Conservation (phyloP, 2,113 vertebrate genomes). For the Morone saxatilis region DNA sequence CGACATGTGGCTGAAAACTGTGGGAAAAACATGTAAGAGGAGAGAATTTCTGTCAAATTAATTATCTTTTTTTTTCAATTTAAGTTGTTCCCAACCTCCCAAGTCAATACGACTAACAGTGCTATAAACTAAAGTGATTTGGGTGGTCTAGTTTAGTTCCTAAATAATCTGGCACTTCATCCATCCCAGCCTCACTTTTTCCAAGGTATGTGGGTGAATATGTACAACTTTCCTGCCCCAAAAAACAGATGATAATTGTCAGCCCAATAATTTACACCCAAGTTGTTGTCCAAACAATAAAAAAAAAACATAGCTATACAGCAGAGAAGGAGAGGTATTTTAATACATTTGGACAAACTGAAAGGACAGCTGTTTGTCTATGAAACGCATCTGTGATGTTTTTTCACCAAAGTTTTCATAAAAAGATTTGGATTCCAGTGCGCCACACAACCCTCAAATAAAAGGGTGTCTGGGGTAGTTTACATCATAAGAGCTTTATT, state of each 20-base stretch:
- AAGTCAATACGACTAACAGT: background rate
- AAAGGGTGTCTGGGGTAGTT: slow-evolving; percentile 11
- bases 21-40: background rate
- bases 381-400: background rate
- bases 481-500: slow-evolving; percentile 20
- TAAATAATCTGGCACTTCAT: slow-evolving; percentile 36
- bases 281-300: slow-evolving; percentile 3
- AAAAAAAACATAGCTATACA: slow-evolving; percentile 1
- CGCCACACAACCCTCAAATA: background rate
- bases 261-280: slow-evolving; percentile 13
- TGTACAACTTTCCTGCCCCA: background rate
- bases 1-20: background rate
- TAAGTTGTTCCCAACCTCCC: background rate
- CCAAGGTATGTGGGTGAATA: slow-evolving; percentile 9
- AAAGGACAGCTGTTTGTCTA: background rate
- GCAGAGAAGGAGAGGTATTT: background rate
- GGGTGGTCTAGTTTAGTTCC: slow-evolving; percentile 32
- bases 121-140: slow-evolving; percentile 24
- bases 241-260: slow-evolving; percentile 29
- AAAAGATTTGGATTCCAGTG: background rate
- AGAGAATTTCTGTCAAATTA: background rate
- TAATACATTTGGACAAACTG: slow-evolving; percentile 8
- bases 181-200: slow-evolving; percentile 37
- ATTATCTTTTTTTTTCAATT: background rate
- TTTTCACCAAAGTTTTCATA: background rate